Evolutionary conservation across 2,797 vertebrate species (phyloP), one percentile per base, ranked within the genome.

Genomic region (Acridotheres tristis): DNA sequence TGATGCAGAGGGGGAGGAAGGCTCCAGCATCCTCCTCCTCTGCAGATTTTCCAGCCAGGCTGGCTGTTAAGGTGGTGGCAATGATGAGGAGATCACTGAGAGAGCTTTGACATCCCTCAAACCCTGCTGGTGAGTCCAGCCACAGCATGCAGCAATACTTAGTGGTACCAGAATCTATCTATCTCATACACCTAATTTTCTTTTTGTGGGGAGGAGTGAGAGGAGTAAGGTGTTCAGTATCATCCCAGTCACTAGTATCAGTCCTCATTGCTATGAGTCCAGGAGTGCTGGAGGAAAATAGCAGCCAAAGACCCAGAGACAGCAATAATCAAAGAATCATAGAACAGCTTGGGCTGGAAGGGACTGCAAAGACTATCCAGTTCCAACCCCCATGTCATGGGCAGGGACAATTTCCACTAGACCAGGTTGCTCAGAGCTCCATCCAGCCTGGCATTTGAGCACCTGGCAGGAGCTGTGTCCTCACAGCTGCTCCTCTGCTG

Each of bases 31-130:
- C 5, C 7, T 69, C 9, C 6, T 81, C 15, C 27, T 73, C 9
- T 23, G 7, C 36, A 66, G 42, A 18, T 22, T 55, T 27, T 32
- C 26, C 11, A 23, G 48, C 73, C 62, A 78, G 38, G 10, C 10
- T 45, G 43, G 42, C 11, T 69, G 36, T 47, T 0, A 0, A 79
- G 40, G 9, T 55, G 58, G 21, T 65, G 47, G 9, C 66, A n/a
- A 25, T n/a, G 43, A 57, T 25, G 10, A 34, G 26, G 54, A 88
- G 16, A 61, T 21, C 38, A 23, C 51, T 51, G 53, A 48, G 47
- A 26, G 19, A 23, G 29, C 29, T 71, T 66, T 66, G 48, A 45
- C 16, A 29, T 23, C 25, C 43, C 14, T 90, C 79, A 78, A 7
- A 47, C 29, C 5, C 7, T 27, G 30, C 43, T 80, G 68, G 32